A percentile compares a stretch with the other conserved stretches of the same genome.
Evolutionary conservation across 1,140 invertebrate species (phyloP).

Genomic region (Aethina tumida): DNA sequence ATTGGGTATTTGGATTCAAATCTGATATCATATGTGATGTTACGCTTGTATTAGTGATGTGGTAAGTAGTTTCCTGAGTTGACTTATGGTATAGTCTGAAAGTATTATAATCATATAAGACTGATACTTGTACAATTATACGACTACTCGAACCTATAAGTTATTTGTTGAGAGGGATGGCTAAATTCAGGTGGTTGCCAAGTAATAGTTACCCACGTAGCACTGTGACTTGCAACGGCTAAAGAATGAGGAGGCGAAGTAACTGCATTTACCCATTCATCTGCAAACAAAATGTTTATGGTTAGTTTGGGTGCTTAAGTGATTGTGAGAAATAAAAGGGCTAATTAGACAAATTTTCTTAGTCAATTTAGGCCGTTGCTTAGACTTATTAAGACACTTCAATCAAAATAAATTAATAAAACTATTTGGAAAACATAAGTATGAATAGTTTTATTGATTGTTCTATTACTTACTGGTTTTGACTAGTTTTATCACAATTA

Average conservation of each 20-base stretch:
- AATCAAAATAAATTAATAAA: no score
- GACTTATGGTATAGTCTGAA: constrained; percentile 57
- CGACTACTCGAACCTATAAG: constrained; percentile 51
- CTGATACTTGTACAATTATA: constrained; percentile 1
- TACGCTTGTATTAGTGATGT: constrained; percentile 49
- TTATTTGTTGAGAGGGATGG: constrained; percentile 61
- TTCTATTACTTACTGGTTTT: constrained; percentile 41
- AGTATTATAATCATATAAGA: constrained; percentile 6
- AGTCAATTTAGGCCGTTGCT: no score
- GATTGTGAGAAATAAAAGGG: no score
- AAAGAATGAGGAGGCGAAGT: constrained; percentile 69
- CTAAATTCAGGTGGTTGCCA: constrained; percentile 75
- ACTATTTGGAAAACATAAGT: no score
- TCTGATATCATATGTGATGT: constrained; percentile 58
- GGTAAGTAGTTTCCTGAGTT: constrained; percentile 46
- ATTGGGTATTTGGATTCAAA: constrained; percentile 64
- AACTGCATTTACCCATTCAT: constrained; percentile 42
- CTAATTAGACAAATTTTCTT: no score
- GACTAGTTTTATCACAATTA: constrained; percentile 61
- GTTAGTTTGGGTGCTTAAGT: no score
- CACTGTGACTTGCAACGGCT: constrained; percentile 62
- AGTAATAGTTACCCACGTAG: constrained; percentile 63
- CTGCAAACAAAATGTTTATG: constrained; percentile 16
- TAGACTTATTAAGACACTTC: no score
- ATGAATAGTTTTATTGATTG: no score